Base-by-base conservation (phyloP, 1,140 invertebrate species). In the Megalopta genalis region DNA sequence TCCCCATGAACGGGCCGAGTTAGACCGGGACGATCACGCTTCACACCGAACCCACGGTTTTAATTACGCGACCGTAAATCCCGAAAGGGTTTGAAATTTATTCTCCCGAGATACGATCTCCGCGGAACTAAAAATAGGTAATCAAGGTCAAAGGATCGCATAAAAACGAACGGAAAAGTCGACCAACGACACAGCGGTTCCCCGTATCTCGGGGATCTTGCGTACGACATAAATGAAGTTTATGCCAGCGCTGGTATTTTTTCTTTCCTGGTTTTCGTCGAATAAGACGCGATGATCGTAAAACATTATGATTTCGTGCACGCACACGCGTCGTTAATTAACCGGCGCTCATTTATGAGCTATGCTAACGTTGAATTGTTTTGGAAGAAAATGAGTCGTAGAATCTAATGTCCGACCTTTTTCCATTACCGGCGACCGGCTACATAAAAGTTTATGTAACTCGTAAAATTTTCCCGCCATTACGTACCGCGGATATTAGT, bases 401-500 rank as follows among this genome's bases (percentile, higher is more conserved):
- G 74, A 68, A 76, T 76, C 74, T 69, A 60, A 76, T 69, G 67
- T 16, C 9, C 73, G 37, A 42, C 25, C 52, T 60, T 76, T 76
- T 76, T 68, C 37, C 74, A 76, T 76, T 76, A 76, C 21, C 39
- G n/a, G 12, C 21, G 64, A 4, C 8, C 39, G 52, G 21, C 18
- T 21, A 42, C 74, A 21, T 60, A 69, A 76, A 76, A 76, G 65
- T 68, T 76, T 76, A 69, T 68, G 39, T 37, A 76, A 69, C 74
- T 69, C 74, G 74, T 76, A 68, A 76, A 76, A 76, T 76, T 76
- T 69, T 60, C 54, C 39, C 65, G 16, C 64, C 54, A 68, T 76
- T 76, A 68, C 39, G 54, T 60, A 68, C 54, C 9, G 39, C 60
- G 68, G 42, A 76, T 68, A 69, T 59, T 60, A 68, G 37, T 37